Base-by-base conservation (phyloP, 2,888 invertebrate species). In the Doris montereyensis region DNA sequence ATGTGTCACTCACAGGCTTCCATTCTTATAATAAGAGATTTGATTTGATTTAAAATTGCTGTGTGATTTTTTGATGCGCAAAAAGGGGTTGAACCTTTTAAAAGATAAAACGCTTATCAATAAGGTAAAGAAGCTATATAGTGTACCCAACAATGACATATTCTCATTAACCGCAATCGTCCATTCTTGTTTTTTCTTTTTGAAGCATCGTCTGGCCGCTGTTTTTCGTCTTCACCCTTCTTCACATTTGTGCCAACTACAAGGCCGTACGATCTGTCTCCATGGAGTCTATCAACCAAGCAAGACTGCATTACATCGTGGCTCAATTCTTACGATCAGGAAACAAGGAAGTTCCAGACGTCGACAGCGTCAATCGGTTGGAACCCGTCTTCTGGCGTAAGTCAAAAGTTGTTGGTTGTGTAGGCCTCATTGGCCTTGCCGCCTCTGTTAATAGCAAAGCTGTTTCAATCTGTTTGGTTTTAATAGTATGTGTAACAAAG, bases 231-330 rank as follows among this genome's bases (percentile, higher is more conserved):
- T 94, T 97, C 90, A 95, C 96, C 57, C 85, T 93, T 52, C 90
- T 97, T 21, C 98, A 99, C 92, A 93, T 99, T 21, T 94, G 94
- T 88, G 95, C 96, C 73, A 99, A 99, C 92, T 97, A 96, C 89
- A 93, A 94, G 85, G 97, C 98, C 0, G 96, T 98, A 0, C 94
- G 94, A 83, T 93, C 96, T 0, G 94, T 98, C 10, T 94, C 95
- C 84, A 93, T 98, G 89, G 94, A 94, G 84, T 95, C 95, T 0
- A 93, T 98, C 60, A 98, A 98, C 90, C 94, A 94, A 86, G 94
- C 95, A 32, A 93, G 98, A 73, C 94, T 96, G 83, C 92, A 95
- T 26, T 93, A 95, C 30, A 77, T 91, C 3, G 92, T 97, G 30
- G 93, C 94, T 83, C 92, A 94, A 74, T 97, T 95, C 90, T 92